Percentiles rank a stretch among this genome's conserved stretches.
Conservation (phyloP, 1,140 invertebrate genomes). For the Melitaea cinxia region DNA sequence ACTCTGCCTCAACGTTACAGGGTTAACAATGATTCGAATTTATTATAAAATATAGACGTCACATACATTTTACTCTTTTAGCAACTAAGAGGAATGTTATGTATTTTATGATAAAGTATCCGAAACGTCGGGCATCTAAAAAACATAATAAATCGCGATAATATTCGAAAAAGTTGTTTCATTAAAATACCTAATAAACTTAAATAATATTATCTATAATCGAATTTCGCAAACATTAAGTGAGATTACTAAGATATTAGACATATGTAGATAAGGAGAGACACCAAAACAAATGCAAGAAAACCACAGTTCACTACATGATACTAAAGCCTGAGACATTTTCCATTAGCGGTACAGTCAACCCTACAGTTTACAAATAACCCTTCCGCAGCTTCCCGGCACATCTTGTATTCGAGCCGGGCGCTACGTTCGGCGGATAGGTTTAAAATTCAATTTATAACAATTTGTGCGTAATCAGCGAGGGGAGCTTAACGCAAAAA, state of each 20-base stretch:
- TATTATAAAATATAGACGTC: neutral
- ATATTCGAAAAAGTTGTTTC: no score
- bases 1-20: slow-evolving; percentile 37
- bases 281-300: no score
- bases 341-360: neutral
- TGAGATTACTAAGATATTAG: no score
- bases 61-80: neutral
- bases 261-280: no score
- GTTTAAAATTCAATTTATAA: slow-evolving; percentile 81
- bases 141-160: no score
- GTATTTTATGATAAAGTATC: no score
- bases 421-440: slow-evolving; percentile 52
- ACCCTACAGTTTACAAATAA: slow-evolving; percentile 26
- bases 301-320: neutral
- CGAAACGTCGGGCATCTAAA: no score
- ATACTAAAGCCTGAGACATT: neutral
- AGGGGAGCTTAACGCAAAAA: slow-evolving; percentile 47
- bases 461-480: slow-evolving; percentile 79
- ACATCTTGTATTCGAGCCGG: slow-evolving; percentile 52
- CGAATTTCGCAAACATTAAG: no score
- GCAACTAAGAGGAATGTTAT: no score
- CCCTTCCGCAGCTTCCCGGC: slow-evolving; percentile 24
- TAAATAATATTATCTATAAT: no score
- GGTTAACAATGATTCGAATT: slow-evolving; percentile 39
- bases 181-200: no score